Evolutionary conservation across 37 sponge, comb jelly and placozoan species (phyloP).

Genomic region (Cliona cf. orientalis): DNA sequence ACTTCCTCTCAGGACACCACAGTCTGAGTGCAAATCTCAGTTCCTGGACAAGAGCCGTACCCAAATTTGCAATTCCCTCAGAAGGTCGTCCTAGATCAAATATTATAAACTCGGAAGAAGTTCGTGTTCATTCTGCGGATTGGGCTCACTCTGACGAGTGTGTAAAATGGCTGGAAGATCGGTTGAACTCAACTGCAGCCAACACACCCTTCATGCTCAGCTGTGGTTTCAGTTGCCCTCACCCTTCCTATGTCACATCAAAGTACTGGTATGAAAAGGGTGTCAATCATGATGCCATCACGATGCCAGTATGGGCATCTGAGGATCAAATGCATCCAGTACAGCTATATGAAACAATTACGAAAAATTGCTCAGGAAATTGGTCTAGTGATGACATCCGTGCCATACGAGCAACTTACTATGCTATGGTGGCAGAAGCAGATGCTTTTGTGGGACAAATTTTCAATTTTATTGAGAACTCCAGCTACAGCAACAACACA

Average conservation of each 20-base stretch:
- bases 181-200: not conserved
- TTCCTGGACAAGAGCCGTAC: constrained; percentile 19
- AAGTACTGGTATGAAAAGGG: constrained; percentile 18
- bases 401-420: constrained; percentile 5
- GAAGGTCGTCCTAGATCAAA: not conserved
- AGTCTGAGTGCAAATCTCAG: constrained; percentile 13
- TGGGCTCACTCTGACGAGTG: not conserved
- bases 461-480: not conserved
- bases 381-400: constrained; percentile 12
- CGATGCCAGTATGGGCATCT: constrained; percentile 1
- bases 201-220: constrained; percentile 18
- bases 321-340: constrained; percentile 16
- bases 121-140: constrained; percentile 3
- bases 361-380: constrained; percentile 6
- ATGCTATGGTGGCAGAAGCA: constrained; percentile 23
- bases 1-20: not conserved
- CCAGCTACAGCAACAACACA: constrained; percentile 15
- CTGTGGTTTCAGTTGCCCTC: not conserved
- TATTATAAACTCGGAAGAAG: constrained; percentile 3
- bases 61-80: constrained; percentile 13
- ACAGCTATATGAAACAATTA: constrained; percentile 4
- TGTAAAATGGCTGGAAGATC: constrained; percentile 1
- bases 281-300: constrained; percentile 8
- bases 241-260: not conserved
- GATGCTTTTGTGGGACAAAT: constrained; percentile 33